Evolutionary conservation across 2,797 vertebrate genomes (phyloP), one percentile per base, ranked within the genome.

Genomic region (Ptychobarbus kaznakovi): DNA sequence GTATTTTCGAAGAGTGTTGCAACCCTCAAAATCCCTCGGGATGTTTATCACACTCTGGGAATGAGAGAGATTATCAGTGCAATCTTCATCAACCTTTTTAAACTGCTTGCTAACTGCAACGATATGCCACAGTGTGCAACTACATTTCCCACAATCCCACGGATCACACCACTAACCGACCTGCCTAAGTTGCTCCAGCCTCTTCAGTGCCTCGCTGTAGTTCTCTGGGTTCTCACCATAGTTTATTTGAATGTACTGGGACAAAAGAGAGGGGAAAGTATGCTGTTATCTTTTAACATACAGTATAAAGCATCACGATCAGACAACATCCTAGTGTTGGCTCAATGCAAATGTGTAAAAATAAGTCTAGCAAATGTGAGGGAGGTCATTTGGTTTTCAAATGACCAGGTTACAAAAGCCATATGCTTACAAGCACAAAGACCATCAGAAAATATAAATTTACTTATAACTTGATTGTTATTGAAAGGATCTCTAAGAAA

Each of bases 121-220:
- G 1, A 61, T 16, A 51, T n/a, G 22, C 40, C 13, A 61, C 58
- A 8, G 5, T 22, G n/a, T n/a, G 42, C 18, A 25, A 76, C 58
- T 56, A 58, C 70, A 53, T 58, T 72, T 12, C 56, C 77, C 32
- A 83, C 58, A 73, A 69, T 86, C 28, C 92, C n/a, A 53, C 2
- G 13, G 18, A 80, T 51, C 61, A 32, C 61, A 8, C 65, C 32
- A 66, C 18, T n/a, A 42, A 56, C 88, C 84, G 70, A 95, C 96
- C 95, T 96, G 95, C 70, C 96, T 91, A 2, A 97, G 95, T 86
- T 94, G 90, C 81, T 97, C 96, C 90, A 97, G 90, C 77, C 95
- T 96, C 85, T 95, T 96, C 89, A 97, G 90, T n/a, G 96, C 95
- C 85, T 97, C 96, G 0, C 92, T 96, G 92, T 96, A 96, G 90